phyloP scores from a whole-genome alignment of 1,140 invertebrate genomes.

The Oedothorax gibbosus region DNA sequence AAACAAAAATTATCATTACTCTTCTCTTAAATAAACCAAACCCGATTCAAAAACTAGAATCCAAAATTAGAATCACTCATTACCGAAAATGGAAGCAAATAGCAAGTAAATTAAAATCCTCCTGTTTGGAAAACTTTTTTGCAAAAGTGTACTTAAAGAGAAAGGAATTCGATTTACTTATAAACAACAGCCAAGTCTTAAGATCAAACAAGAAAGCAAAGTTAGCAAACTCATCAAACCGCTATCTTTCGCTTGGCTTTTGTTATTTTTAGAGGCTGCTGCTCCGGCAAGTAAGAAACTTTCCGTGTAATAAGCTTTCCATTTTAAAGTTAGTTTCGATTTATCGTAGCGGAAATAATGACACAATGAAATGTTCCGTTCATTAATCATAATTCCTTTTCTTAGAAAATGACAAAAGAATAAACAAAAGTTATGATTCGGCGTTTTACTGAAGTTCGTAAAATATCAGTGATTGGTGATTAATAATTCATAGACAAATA shows the following conservation, averaged over 20 bases:
- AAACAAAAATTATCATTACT: too few relatives aligned
- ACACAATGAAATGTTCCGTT: slow-evolving; percentile 37
- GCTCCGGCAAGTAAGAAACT: slow-evolving; percentile 1
- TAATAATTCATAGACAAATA: too few relatives aligned
- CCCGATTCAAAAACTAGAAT: too few relatives aligned
- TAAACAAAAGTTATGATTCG: too few relatives aligned
- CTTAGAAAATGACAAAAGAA: not conserved
- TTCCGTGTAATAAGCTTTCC: slow-evolving; percentile 48
- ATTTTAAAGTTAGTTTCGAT: slow-evolving; percentile 35
- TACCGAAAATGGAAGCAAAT: not conserved
- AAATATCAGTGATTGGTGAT: too few relatives aligned
- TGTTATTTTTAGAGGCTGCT: slow-evolving; percentile 3
- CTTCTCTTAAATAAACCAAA: too few relatives aligned
- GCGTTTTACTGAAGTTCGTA: too few relatives aligned
- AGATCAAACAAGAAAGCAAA: slow-evolving; percentile 13
- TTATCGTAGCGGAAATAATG: slow-evolving; percentile 32
- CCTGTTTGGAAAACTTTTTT: not conserved
- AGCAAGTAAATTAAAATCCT: slow-evolving; percentile 7
- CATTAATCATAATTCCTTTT: slow-evolving; percentile 42
- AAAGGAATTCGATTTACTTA: slow-evolving; percentile 32
- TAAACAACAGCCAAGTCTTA: slow-evolving; percentile 10
- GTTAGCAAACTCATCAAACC: slow-evolving; percentile 9
- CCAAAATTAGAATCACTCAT: too few relatives aligned
- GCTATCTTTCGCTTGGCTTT: slow-evolving; percentile 2
- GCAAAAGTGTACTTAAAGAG: slow-evolving; percentile 4